phyloP scores from a whole-genome alignment of 2,113 vertebrate species.

The Phalacrocorax pelagicus region DNA sequence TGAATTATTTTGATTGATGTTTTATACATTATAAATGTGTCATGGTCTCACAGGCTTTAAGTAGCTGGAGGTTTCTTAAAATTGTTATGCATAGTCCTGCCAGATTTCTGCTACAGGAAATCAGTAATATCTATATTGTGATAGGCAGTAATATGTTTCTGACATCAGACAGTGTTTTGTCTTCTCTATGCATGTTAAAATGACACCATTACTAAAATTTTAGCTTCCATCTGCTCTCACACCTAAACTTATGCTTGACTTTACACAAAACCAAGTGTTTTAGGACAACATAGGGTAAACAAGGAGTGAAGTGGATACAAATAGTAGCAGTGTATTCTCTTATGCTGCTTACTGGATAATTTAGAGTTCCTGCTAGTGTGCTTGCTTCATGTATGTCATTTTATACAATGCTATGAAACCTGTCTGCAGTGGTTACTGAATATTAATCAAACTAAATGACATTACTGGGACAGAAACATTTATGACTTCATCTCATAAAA shows the following conservation, averaged over 20 bases:
- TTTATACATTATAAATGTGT: not conserved
- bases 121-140: not conserved
- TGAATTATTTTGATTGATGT: not conserved
- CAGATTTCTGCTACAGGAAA: not conserved
- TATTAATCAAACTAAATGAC: not conserved
- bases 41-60: not conserved
- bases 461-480: not conserved
- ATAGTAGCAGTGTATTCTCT: not conserved
- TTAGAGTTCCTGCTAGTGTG: not conserved
- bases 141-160: not conserved
- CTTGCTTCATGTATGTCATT: not conserved
- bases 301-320: not conserved
- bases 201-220: not conserved
- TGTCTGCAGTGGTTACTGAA: not conserved
- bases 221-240: constrained; percentile 10
- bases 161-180: not conserved
- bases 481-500: not conserved
- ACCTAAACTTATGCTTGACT: not conserved
- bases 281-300: not conserved
- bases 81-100: not conserved
- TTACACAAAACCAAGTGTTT: not conserved
- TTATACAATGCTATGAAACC: not conserved
- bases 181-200: not conserved
- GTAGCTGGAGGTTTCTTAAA: not conserved
- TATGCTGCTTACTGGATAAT: not conserved